Base-by-base conservation (phyloP, 1,140 invertebrate genomes). In the Listronotus bonariensis region DNA sequence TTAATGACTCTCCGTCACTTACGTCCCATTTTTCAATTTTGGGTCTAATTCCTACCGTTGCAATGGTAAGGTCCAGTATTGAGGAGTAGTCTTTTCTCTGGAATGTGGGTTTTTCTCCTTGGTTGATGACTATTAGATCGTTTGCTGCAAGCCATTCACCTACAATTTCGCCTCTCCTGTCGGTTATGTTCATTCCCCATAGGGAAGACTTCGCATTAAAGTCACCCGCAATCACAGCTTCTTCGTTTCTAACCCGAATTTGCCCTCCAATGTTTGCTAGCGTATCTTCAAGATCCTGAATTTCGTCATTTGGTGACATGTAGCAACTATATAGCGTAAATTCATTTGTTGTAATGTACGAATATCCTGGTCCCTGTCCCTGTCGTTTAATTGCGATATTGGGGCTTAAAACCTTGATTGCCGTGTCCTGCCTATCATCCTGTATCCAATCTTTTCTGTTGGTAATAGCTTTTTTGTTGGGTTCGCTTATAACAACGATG, bases 151-250 rank as follows among this genome's bases (percentile, higher is more conserved):
- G n/a, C 12, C 41, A 20, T 14, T 58, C 55, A 3, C 1, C 8
- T 3, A 58, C n/a, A 1, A 43, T n/a, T 32, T 1, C 36, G 3
- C 52, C 36, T 38, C 52, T 40, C 6, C 48, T 51, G 26, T 14
- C 48, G 1, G 48, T 5, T 6, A n/a, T 51, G 8, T 31, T 12
- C 48, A 51, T 51, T 5, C 48, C 48, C 48, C 20, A 26, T 10
- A 26, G 48, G 10, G 48, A 17, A 12, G 15, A 51, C 26, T 51
- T 51, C 32, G 48, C 48, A 14, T 51, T 51, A n/a, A 51, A 51
- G 11, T 51, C 14, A 7, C 48, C 48, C 3, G 20, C 15, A 3
- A 31, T n/a, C 0, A 51, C 26, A 1, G 17, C n/a, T 43, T 18
- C 14, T 14, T 14, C 17, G 0, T 14, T 14, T 6, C 15, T 34